Evolutionary conservation across 1,140 invertebrate species (phyloP).

Genomic region (Cydia strobilella): DNA sequence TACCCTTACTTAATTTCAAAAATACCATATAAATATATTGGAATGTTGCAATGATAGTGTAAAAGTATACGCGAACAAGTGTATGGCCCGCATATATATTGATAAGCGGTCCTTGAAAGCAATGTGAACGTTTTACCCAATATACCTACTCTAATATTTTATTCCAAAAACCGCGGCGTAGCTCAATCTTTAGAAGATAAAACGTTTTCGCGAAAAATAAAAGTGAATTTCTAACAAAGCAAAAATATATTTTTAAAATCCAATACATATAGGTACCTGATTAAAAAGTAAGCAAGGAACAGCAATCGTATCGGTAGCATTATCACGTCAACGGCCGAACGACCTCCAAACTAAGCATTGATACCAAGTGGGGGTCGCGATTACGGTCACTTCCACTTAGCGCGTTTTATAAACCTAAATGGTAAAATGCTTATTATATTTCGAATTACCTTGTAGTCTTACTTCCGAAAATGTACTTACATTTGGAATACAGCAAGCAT

Average conservation of each 20-base stretch:
- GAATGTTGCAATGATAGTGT: too few relatives aligned
- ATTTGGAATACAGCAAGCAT: too few relatives aligned
- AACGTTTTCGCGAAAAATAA: not conserved
- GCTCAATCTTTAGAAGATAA: too few relatives aligned
- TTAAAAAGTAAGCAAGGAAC: not conserved
- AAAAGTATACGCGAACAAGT: too few relatives aligned
- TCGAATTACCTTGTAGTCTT: not conserved
- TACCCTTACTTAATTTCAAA: too few relatives aligned
- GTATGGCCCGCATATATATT: too few relatives aligned
- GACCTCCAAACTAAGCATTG: not conserved
- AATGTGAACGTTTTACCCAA: too few relatives aligned
- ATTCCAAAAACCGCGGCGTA: too few relatives aligned
- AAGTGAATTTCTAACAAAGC: not conserved
- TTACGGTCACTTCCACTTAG: not conserved
- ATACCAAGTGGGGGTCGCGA: not conserved
- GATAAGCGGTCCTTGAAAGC: too few relatives aligned
- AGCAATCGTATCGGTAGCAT: not conserved
- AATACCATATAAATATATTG: too few relatives aligned
- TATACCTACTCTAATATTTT: too few relatives aligned
- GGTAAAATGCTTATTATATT: not conserved
- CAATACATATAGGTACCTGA: not conserved
- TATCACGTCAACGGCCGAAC: constrained; percentile 4
- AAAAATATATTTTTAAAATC: not conserved
- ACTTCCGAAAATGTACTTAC: too few relatives aligned
- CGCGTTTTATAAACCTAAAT: not conserved